phyloP scores from a whole-genome alignment of 2,113 vertebrate genomes.

The Orthochromis malagaraziensis region DNA sequence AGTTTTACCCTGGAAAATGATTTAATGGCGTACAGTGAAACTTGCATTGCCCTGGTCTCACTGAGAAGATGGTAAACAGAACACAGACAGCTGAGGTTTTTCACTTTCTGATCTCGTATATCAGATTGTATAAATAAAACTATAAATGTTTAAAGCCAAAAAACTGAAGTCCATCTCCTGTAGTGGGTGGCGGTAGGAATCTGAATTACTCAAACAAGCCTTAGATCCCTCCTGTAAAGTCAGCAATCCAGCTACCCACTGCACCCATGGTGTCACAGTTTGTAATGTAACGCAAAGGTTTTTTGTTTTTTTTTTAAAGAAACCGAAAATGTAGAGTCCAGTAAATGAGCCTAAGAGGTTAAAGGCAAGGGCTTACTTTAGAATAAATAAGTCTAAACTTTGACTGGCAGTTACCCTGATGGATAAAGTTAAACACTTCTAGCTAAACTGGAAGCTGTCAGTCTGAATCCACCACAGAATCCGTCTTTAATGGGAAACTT shows the following conservation, averaged over 20 bases:
- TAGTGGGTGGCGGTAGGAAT: not conserved
- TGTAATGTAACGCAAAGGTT: not conserved
- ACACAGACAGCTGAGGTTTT: not conserved
- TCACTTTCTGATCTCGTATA: not conserved
- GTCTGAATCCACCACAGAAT: not conserved
- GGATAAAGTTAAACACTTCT: not conserved
- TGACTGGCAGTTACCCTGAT: not conserved
- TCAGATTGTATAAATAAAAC: not conserved
- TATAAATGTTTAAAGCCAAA: not conserved
- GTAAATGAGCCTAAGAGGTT: not conserved
- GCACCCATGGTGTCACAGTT: not conserved
- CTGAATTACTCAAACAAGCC: not conserved
- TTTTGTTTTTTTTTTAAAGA: not conserved
- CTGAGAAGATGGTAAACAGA: not conserved
- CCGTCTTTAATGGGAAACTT: fast-evolving
- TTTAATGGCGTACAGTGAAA: not conserved
- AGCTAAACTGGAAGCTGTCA: not conserved
- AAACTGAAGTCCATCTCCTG: not conserved
- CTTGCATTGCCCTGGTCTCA: fast-evolving
- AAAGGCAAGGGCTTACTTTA: fast-evolving
- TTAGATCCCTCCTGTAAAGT: not conserved
- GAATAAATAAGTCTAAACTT: not conserved
- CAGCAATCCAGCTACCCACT: not conserved
- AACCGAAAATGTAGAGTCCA: not conserved
- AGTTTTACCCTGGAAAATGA: not conserved